Conservation (phyloP, 2,797 vertebrate genomes). For the Typhlichthys eigenmanni region DNA sequence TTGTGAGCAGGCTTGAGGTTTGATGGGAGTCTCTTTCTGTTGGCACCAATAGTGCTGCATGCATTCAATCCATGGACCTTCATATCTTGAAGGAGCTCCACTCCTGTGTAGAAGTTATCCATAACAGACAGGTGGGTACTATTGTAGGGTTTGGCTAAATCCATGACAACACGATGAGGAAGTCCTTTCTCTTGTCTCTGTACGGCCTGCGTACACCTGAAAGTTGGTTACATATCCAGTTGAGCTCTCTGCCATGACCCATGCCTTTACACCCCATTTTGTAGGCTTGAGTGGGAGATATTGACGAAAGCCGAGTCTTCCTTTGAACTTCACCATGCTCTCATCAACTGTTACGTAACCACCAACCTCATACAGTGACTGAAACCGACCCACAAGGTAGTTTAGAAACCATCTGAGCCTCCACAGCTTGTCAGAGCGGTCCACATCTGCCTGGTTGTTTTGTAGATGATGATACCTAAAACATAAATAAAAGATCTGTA, state of each 20-base stretch:
- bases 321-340: conserved; percentile 9
- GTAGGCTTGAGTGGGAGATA: conserved; percentile 3
- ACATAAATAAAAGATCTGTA: not conserved
- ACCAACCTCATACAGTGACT: conserved; percentile 2
- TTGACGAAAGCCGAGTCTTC: conserved; percentile 3
- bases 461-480: conserved; percentile 3
- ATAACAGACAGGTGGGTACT: conserved; percentile 10
- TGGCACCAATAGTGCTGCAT: not conserved
- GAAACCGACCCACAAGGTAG: not conserved
- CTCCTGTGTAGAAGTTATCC: not conserved
- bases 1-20: not conserved
- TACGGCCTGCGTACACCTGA: conserved; percentile 3
- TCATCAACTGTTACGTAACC: not conserved
- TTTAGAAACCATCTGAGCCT: conserved; percentile 6
- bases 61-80: not conserved
- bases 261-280: conserved; percentile 12
- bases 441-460: conserved; percentile 1
- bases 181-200: conserved; percentile 5
- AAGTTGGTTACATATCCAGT: conserved; percentile 1
- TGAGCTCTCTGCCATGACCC: too few species aligned
- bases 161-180: not conserved
- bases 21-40: not conserved
- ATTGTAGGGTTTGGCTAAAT: conserved; percentile 8
- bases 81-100: conserved; percentile 1
- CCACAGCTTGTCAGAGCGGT: not conserved